Evolutionary conservation across 2,888 invertebrate genomes (phyloP).

Genomic region (Incurvaria masculella): DNA sequence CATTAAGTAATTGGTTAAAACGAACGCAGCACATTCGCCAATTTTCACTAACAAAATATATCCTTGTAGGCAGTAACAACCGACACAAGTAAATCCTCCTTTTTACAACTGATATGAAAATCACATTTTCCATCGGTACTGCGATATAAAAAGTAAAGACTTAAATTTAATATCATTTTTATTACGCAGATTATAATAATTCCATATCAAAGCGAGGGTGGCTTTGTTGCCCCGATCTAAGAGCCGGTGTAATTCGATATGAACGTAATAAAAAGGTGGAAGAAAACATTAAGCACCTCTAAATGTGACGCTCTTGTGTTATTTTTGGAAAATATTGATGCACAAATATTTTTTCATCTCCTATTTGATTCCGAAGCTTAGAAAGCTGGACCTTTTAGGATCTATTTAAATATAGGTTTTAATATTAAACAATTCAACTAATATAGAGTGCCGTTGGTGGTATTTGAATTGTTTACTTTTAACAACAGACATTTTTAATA

Average conservation of each 20-base stretch:
- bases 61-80: conserved; percentile 32
- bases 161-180: conserved; percentile 50
- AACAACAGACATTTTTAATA: too few species aligned
- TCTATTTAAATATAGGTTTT: too few species aligned
- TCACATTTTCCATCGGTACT: conserved; percentile 38
- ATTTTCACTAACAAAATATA: conserved; percentile 22
- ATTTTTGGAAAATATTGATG: background rate
- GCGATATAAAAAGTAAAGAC: conserved; percentile 43
- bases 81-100: conserved; percentile 7
- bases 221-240: conserved; percentile 7
- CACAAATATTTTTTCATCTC: too few species aligned
- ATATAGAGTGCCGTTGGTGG: too few species aligned
- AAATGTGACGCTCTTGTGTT: background rate
- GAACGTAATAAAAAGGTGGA: background rate
- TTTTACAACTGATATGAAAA: conserved; percentile 51
- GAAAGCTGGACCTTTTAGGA: too few species aligned
- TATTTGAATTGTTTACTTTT: too few species aligned
- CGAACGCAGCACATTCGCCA: conserved; percentile 8
- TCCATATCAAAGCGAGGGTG: conserved; percentile 13
- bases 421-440: too few species aligned
- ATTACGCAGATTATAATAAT: conserved; percentile 51
- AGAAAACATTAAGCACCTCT: background rate
- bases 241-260: background rate
- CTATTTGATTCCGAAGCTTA: too few species aligned
- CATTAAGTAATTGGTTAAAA: background rate